Percentiles rank a stretch among this genome's conserved stretches.
phyloP scores from a whole-genome alignment of 2,888 invertebrate species.

The Apotomis turbidana region DNA sequence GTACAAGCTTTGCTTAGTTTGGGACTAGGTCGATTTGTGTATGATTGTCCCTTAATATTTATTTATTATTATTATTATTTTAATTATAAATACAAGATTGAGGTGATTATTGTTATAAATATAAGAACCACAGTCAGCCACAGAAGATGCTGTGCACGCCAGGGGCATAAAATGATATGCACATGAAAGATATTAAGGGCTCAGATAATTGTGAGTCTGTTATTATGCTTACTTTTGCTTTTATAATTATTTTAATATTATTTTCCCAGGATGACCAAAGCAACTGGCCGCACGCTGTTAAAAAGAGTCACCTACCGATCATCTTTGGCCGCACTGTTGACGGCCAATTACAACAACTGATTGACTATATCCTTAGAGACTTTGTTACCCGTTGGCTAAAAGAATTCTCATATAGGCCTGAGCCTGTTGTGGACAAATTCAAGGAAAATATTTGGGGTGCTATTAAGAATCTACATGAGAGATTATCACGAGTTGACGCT shows the following conservation, averaged over 20 bases:
- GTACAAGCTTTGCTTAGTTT: no score
- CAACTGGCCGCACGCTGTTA: conserved; percentile 68
- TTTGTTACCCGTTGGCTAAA: conserved; percentile 91
- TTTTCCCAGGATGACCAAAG: conserved; percentile 69
- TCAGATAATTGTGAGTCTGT: no score
- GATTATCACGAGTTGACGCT: conserved; percentile 89
- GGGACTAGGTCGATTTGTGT: no score
- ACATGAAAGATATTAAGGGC: no score
- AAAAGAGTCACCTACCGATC: conserved; percentile 87
- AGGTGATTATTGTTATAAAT: no score
- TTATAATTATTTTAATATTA: not conserved
- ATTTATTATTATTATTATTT: no score
- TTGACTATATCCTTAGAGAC: conserved; percentile 91
- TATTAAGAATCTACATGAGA: conserved; percentile 88
- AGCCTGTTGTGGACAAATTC: conserved; percentile 85
- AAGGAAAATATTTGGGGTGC: conserved; percentile 94
- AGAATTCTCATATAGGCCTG: conserved; percentile 87
- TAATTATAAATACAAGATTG: no score
- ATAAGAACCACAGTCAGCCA: no score
- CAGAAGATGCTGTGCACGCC: no score
- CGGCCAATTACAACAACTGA: conserved; percentile 90
- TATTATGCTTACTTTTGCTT: no score
- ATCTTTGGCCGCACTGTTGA: conserved; percentile 93
- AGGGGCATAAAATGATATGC: no score
- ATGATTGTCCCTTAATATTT: no score